Base-by-base conservation (phyloP, 2,888 invertebrate species). In the Agrotis puta region DNA sequence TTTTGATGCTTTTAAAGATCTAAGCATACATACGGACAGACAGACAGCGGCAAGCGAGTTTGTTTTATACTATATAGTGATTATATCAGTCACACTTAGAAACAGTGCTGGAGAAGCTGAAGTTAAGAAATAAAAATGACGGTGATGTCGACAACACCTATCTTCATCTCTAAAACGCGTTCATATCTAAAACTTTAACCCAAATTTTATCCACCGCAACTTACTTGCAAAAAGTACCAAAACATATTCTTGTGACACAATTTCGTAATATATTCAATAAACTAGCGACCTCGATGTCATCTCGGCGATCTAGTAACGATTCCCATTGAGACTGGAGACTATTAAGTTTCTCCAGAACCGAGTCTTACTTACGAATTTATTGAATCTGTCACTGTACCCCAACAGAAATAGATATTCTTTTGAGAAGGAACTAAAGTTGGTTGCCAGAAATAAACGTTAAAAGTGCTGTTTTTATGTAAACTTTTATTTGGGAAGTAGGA, bases 321-420 rank as follows among this genome's bases (percentile, higher is more conserved):
- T 67, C 64, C 82, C 77, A 64, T 62, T 39, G 85, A 80, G 85
- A 82, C 77, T 70, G 47, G 22, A 64, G 58, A 80, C 84, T 83
- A 82, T 82, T 83, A 84, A 82, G 77, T 83, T 77, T 82, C 80
- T 69, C 64, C 53, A 64, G 72, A 64, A 71, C 72, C 50, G 69
- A 71, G 70, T 68, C 73, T 77, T 79, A 70, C 77, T 75, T 45
- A 84, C 80, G 84, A 84, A 82, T n/a, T n/a, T n/a, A n/a, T 82
- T 80, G 82, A 82, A 84, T 83, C 77, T 73, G 77, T 80, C 82
- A 80, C 64, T 58, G 51, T 33, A 59, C 51, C 59, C 50, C 68
- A 64, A 72, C 56, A 51, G 82, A 65, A 72, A 76, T 58, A 57
- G 53, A 62, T 74, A 77, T 61, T 68, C 73, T 64, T 69, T 77